Conservation (phyloP, 1,140 invertebrate genomes). For the Tetramorium alpestre region DNA sequence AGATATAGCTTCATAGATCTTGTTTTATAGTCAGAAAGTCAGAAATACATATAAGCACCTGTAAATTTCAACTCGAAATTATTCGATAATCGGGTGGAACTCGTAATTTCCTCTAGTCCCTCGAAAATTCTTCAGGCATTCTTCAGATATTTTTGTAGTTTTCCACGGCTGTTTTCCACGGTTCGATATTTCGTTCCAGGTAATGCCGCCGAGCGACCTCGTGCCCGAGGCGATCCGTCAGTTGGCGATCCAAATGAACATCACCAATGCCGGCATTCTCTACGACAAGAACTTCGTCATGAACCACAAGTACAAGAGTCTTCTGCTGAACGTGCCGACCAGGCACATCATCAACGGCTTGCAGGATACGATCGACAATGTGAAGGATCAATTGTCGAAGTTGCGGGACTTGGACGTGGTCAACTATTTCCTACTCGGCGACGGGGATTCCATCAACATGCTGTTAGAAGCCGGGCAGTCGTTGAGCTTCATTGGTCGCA, state of each 20-base stretch:
- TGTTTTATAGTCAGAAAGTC: no score
- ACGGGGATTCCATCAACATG: conserved; percentile 89
- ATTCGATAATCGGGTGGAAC: not conserved
- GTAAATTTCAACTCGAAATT: not conserved
- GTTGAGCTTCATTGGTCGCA: conserved; percentile 81
- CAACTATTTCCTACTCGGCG: conserved; percentile 94
- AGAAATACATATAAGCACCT: no score
- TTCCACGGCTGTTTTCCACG: not conserved
- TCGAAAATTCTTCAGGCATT: not conserved
- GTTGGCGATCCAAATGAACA: conserved; percentile 92
- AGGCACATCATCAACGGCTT: conserved; percentile 92
- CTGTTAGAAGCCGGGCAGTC: conserved; percentile 87
- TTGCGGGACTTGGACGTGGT: conserved; percentile 93
- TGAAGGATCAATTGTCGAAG: conserved; percentile 89
- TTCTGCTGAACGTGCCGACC: conserved; percentile 94
- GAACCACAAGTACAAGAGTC: conserved; percentile 96
- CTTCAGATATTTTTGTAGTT: not conserved
- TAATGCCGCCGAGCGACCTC: conserved; percentile 94
- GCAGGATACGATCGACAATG: conserved; percentile 84
- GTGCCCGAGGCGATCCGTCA: conserved; percentile 93
- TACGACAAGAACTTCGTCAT: conserved; percentile 95
- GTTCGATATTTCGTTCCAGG: conserved; percentile 47
- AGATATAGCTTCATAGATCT: not conserved
- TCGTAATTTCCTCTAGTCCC: not conserved
- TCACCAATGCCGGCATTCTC: conserved; percentile 95